These are phyloP conservation scores for Centroberyx gerrardi DNA, from an alignment of 2,797 vertebrate genomes.

Conservation along the genomic window DNA sequence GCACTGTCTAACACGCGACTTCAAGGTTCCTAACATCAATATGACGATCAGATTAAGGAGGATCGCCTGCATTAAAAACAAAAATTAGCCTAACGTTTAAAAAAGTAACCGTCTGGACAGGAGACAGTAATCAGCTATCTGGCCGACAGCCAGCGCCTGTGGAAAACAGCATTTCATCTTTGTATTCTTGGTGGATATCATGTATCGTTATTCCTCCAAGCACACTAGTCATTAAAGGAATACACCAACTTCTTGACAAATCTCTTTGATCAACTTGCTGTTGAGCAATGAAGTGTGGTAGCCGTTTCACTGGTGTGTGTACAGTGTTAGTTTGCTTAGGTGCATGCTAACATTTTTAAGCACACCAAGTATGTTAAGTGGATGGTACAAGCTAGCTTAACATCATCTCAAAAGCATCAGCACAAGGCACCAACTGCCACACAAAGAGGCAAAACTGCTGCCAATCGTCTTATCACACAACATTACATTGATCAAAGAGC, in stretches of 20 bases:
- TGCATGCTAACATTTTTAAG: background rate
- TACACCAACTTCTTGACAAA: background rate
- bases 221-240: background rate
- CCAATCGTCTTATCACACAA: constrained; percentile 5
- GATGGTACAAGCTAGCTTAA: background rate
- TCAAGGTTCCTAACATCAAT: too few relatives aligned
- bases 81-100: too few relatives aligned
- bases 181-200: background rate
- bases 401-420: constrained; percentile 11
- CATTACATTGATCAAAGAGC: constrained; percentile 9
- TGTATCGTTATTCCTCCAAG: constrained; percentile 5
- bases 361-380: constrained; percentile 5
- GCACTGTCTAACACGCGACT: too few relatives aligned
- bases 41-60: too few relatives aligned
- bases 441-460: background rate
- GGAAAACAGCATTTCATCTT: background rate
- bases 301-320: constrained; percentile 4
- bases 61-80: too few relatives aligned
- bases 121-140: constrained; percentile 8
- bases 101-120: too few relatives aligned
- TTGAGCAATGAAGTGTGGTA: constrained; percentile 4
- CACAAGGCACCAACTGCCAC: constrained; percentile 5
- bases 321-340: background rate
- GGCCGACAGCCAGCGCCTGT: background rate
- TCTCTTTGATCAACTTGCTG: background rate